Evolutionary conservation across 64 coral and sea anemone genomes (phyloP).

Genomic region (Orbicella faveolata): DNA sequence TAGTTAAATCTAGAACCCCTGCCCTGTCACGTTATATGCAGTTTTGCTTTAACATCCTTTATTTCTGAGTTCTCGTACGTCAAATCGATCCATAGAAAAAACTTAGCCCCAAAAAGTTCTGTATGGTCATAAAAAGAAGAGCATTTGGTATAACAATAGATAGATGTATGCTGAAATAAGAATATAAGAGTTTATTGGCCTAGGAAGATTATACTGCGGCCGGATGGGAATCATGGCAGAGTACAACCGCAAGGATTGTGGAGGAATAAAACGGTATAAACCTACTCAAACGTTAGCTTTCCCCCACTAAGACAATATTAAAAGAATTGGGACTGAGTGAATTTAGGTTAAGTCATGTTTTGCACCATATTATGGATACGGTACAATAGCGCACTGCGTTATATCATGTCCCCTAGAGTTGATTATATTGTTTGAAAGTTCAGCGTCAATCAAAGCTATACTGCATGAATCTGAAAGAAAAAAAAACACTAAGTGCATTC

Average conservation of each 20-base stretch:
- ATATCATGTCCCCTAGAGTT: not conserved
- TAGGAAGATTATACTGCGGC: no score
- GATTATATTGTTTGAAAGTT: not conserved
- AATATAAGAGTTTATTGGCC: no score
- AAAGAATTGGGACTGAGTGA: not conserved
- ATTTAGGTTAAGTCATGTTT: not conserved
- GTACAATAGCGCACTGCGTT: not conserved
- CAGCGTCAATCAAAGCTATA: slow-evolving; percentile 17
- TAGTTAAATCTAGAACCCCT: not conserved
- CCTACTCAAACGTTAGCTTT: no score
- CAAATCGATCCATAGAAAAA: no score
- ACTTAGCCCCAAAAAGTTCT: no score
- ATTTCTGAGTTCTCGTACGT: not conserved
- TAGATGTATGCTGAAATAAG: no score
- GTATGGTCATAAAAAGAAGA: no score
- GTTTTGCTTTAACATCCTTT: not conserved
- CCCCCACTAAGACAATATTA: no score
- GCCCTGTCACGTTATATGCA: not conserved
- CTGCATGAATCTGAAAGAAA: not conserved
- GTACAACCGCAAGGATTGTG: no score
- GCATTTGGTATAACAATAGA: no score
- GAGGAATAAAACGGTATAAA: no score
- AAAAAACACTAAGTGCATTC: not conserved
- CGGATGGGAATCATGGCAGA: no score
- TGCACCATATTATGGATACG: not conserved